Evolutionary conservation across 1,140 invertebrate species (phyloP).

Genomic region (Saccostrea echinata): DNA sequence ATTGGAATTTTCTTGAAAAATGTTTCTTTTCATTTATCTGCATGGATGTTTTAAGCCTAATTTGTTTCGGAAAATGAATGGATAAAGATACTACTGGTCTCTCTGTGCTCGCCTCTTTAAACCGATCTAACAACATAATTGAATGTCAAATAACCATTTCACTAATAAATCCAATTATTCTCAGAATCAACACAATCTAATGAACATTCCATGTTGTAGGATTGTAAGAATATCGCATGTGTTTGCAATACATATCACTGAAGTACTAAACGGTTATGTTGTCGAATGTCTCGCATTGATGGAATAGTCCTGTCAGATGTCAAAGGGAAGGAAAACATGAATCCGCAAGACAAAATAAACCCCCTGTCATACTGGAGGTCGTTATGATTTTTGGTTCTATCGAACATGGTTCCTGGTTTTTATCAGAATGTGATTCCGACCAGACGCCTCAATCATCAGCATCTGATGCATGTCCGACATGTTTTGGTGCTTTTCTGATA

Average conservation of each 20-base stretch:
- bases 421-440: neutral
- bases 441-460: conserved; percentile 7
- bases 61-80: too few relatives aligned
- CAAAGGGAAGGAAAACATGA: neutral
- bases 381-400: neutral
- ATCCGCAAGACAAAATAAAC: neutral
- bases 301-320: conserved; percentile 18
- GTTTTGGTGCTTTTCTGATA: neutral
- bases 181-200: too few relatives aligned
- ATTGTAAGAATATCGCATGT: conserved; percentile 9
- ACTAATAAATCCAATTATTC: neutral
- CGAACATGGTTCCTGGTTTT: neutral
- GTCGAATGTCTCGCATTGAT: conserved; percentile 2
- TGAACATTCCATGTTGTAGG: neutral
- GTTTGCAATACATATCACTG: neutral
- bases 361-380: neutral
- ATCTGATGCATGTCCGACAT: conserved; percentile 2
- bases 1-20: too few relatives aligned
- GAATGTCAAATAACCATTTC: too few relatives aligned
- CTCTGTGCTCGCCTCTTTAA: too few relatives aligned
- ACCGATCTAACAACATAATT: too few relatives aligned
- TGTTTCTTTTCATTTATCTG: too few relatives aligned
- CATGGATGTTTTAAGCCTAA: too few relatives aligned
- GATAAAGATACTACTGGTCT: too few relatives aligned
- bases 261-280: neutral